Evolutionary conservation across 2,888 invertebrate genomes (phyloP), one percentile per base, ranked within the genome.

Genomic region (Pyrrhia umbra): DNA sequence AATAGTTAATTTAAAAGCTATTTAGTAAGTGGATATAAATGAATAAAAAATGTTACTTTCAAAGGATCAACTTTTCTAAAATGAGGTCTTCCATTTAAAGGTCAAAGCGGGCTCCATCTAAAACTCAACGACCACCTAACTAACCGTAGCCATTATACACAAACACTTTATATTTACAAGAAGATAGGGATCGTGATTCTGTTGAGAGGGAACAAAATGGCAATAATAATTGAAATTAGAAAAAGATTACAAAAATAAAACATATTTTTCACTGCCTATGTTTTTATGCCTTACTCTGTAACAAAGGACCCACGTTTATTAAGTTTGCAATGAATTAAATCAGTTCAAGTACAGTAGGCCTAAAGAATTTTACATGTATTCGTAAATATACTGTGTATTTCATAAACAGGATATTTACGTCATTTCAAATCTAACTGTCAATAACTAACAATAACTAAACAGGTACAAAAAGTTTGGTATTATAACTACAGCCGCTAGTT

Each of bases 91-190:
- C 72, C 77, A 71, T 79, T 79, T 76, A 80, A 78, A 82, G 84
- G 83, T 79, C 79, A 75, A 66, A 75, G 66, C 70, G 67, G 60
- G 56, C 69, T 68, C 62, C 71, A 58, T 60, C 76, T 81, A 77
- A 84, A 86, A 84, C 79, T 81, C 65, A 81, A 85, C 72, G 79
- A 77, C 71, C 81, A 75, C 74, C 74, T 81, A 75, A 72, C 83
- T 77, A 78, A 78, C 77, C 76, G 68, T 73, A 56, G 68, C 68
- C 70, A 77, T 78, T 81, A 81, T 77, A 81, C 64, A 63, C 63
- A 68, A 78, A 80, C 77, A 79, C 75, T 77, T 76, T 78, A 68
- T 68, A 75, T 75, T 73, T 58, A 62, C 59, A 58, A 56, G 55
- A 55, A 68, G 47, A 55, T 65, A 52, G 49, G 55, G 50, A 52